A percentile compares a stretch with the other conserved stretches of the same genome.
These are phyloP conservation scores for Illadopsis cleaveri DNA, from an alignment of 2,113 vertebrate genomes.

Conservation along the genomic window DNA sequence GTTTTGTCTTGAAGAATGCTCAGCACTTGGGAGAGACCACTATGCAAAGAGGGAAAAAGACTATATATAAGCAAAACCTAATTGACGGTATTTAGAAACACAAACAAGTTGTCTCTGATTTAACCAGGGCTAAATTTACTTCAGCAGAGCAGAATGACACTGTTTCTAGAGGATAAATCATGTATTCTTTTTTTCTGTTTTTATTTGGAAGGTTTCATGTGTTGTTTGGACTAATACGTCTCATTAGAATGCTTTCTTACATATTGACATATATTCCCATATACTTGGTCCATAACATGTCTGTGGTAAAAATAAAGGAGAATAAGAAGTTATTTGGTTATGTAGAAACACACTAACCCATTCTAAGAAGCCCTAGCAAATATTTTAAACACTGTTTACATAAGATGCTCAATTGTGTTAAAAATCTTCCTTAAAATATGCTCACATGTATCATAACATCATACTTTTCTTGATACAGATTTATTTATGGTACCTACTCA, in stretches of 20 bases:
- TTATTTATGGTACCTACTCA: constrained; percentile 22
- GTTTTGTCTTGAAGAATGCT: not conserved
- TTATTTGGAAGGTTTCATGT: not conserved
- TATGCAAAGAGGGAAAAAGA: not conserved
- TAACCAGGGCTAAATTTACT: not conserved
- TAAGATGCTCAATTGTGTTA: not conserved
- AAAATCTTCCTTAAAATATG: constrained; percentile 11
- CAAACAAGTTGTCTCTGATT: not conserved
- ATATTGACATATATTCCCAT: not conserved
- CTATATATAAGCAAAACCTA: not conserved
- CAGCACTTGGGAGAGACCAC: not conserved
- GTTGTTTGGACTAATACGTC: not conserved
- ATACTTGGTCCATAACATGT: not conserved
- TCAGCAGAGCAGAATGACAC: not conserved
- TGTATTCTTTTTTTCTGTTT: not conserved
- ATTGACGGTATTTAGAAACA: not conserved
- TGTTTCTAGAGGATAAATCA: not conserved
- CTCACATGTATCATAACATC: not conserved
- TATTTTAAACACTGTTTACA: constrained; percentile 29
- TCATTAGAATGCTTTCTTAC: not conserved
- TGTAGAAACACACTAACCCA: not conserved
- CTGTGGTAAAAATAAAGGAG: not conserved
- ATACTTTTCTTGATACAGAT: constrained; percentile 10
- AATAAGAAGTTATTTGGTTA: not conserved
- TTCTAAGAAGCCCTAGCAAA: not conserved